Evolutionary conservation across 1,140 invertebrate genomes (phyloP), one percentile per base, ranked within the genome.

Genomic region (Meteorus sp.): DNA sequence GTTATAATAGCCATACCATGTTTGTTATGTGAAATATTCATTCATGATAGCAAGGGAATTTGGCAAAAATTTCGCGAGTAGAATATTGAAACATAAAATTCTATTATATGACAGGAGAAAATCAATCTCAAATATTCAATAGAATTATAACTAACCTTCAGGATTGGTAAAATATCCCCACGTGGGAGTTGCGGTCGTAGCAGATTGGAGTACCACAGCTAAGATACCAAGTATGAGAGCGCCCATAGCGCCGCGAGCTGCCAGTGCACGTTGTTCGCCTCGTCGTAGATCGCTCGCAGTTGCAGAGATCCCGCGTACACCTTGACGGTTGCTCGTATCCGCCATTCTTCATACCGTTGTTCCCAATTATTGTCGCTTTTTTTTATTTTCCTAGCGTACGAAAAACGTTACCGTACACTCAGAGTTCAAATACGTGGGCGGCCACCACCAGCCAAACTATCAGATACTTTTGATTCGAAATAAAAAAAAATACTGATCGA

Each of bases 91-190:
- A n/a, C n/a, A n/a, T n/a, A n/a, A n/a, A n/a, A n/a, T n/a, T n/a
- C n/a, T n/a, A n/a, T n/a, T n/a, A n/a, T n/a, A n/a, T n/a, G n/a
- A n/a, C n/a, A n/a, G n/a, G n/a, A n/a, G n/a, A n/a, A n/a, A n/a
- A n/a, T n/a, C n/a, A n/a, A n/a, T n/a, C n/a, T n/a, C n/a, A n/a
- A n/a, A n/a, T n/a, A n/a, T n/a, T n/a, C 1, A 37, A 22, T 19
- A 53, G 53, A 62, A 13, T 39, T 6, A 50, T 61, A 47, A 78
- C 82, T 79, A 65, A 85, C 83, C 82, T 70, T 82, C 75, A 64
- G 80, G 79, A 71, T 86, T 89, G 66, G 85, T 84, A 77, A 88
- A 92, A 72, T 91, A 87, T 54, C 89, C 90, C 90, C 90, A 92
- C 65, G 87, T 85, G 35, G 90, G 90, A 45, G 90, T 85, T 33